phyloP scores from a whole-genome alignment of 2,113 vertebrate species.

The Otis tarda region DNA sequence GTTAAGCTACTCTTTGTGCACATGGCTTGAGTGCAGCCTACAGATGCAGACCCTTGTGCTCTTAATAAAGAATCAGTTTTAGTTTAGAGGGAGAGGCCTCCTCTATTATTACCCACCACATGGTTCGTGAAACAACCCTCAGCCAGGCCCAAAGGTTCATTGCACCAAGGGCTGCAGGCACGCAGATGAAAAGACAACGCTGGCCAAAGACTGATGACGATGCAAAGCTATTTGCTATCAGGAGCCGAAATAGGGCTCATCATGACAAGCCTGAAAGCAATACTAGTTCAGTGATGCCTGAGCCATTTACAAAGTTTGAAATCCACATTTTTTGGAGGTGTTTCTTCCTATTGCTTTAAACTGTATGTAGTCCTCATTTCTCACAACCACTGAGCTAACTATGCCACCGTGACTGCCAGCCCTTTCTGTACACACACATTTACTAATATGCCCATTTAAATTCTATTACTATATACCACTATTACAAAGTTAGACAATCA shows the following conservation, averaged over 20 bases:
- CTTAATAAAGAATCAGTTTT: background rate
- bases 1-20: background rate
- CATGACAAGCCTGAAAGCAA: conserved; percentile 8
- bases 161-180: background rate
- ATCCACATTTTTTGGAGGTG: background rate
- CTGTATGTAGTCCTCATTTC: background rate
- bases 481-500: background rate
- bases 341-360: background rate
- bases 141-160: background rate
- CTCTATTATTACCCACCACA: background rate
- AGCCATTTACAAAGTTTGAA: background rate
- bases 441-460: background rate
- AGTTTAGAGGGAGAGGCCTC: background rate
- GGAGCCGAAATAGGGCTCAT: background rate
- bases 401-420: background rate
- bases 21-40: background rate
- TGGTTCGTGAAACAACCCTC: background rate
- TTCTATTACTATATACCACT: background rate
- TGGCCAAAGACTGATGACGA: background rate
- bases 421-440: background rate
- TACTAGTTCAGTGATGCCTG: background rate
- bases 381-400: background rate
- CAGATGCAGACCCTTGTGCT: background rate
- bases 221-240: conserved; percentile 9
- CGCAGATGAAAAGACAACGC: background rate